Percentiles rank a stretch among this genome's conserved stretches.
phyloP scores from a whole-genome alignment of 2,797 vertebrate genomes.

The Rhabdophis nuchalis region DNA sequence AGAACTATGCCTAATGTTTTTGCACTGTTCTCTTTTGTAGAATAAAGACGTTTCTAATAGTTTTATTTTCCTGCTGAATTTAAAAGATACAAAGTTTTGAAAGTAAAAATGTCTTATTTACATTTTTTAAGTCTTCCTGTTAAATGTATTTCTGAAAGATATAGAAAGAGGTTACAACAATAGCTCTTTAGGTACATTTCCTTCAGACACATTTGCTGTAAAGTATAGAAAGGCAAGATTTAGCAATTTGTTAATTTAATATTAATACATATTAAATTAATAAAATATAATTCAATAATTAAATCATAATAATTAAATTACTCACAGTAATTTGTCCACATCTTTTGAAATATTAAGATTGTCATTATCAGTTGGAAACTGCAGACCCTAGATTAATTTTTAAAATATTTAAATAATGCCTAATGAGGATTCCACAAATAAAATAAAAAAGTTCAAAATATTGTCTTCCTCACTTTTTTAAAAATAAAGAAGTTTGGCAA shows the following conservation, averaged over 20 bases:
- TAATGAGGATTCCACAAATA: conserved; percentile 36
- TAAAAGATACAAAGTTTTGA: background rate
- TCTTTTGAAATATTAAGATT: conserved; percentile 31
- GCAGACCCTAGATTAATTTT: conserved; percentile 24
- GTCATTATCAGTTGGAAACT: conserved; percentile 21
- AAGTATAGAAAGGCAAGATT: conserved; percentile 17
- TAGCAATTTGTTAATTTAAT: conserved; percentile 20
- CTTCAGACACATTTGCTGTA: background rate
- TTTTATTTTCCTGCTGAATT: background rate
- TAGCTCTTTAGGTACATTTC: background rate
- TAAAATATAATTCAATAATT: no score
- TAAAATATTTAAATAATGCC: conserved; percentile 50
- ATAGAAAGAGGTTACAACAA: background rate
- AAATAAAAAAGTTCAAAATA: background rate
- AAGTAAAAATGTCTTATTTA: background rate
- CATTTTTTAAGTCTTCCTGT: background rate
- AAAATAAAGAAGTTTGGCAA: background rate
- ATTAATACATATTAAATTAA: no score
- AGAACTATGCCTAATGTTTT: background rate
- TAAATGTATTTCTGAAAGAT: background rate
- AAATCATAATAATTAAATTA: no score
- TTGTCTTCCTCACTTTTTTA: background rate
- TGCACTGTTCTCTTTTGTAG: background rate
- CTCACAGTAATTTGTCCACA: conserved; percentile 18
- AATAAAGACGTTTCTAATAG: background rate